These are phyloP conservation scores for Anhinga anhinga DNA, from an alignment of 2,113 vertebrate species.

Conservation along the genomic window DNA sequence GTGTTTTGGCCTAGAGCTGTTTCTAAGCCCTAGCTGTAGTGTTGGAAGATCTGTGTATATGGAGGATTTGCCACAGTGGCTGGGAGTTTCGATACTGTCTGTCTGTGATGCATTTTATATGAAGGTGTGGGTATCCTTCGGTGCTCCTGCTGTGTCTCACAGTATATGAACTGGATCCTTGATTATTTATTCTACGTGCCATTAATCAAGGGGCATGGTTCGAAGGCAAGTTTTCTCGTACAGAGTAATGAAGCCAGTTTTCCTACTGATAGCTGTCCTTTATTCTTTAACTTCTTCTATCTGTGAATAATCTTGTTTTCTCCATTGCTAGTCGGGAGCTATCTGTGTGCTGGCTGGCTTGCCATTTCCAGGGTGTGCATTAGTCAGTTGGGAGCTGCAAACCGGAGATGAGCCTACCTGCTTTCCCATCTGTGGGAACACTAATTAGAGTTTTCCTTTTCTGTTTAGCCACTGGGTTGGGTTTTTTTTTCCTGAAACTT, in stretches of 20 bases:
- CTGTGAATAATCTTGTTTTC: neutral
- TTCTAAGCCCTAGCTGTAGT: neutral
- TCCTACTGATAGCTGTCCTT: neutral
- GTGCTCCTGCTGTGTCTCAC: neutral
- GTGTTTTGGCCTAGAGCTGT: neutral
- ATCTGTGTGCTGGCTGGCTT: neutral
- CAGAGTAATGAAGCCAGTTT: neutral
- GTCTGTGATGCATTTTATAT: neutral
- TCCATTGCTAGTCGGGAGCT: neutral
- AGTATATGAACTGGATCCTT: neutral
- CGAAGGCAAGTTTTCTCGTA: neutral
- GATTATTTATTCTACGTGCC: neutral
- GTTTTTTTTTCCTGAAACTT: neutral
- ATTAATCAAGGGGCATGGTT: neutral
- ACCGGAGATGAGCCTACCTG: neutral
- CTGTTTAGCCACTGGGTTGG: neutral
- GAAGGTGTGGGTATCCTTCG: neutral
- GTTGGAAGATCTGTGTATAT: neutral
- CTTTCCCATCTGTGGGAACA: neutral
- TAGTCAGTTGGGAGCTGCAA: neutral
- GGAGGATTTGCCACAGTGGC: neutral
- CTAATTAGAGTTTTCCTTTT: neutral
- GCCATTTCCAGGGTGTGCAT: neutral
- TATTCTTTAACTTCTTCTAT: neutral
- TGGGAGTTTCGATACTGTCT: neutral